These are phyloP conservation scores for Caenorhabditis briggsae DNA, from an alignment of 1,140 invertebrate species.

Conservation along the genomic window DNA sequence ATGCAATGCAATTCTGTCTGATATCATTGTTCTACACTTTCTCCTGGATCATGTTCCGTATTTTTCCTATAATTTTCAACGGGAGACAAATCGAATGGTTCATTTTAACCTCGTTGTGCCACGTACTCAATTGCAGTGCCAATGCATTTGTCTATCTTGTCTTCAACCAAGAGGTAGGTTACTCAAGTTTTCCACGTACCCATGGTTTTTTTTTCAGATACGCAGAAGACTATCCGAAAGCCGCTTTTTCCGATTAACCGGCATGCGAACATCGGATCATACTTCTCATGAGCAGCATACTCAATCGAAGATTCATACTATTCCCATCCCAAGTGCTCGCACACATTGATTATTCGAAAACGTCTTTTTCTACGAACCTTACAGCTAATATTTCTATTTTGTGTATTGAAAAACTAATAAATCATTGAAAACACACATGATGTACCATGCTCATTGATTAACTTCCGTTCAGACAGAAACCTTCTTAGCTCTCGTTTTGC, in stretches of 20 bases:
- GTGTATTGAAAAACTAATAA: too few species aligned
- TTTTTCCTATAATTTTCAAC: neutral
- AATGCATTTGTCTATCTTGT: constrained; percentile 47
- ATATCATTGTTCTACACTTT: constrained; percentile 53
- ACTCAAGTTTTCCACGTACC: too few species aligned
- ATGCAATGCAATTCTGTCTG: constrained; percentile 53
- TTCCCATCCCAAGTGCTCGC: too few species aligned
- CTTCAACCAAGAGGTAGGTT: constrained; percentile 30
- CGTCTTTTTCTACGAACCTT: too few species aligned
- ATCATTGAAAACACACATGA: too few species aligned
- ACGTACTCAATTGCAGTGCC: constrained; percentile 2
- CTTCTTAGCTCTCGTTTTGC: neutral
- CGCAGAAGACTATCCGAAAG: neutral
- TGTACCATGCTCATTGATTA: too few species aligned
- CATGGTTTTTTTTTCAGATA: constrained; percentile 1
- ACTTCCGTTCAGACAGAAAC: too few species aligned
- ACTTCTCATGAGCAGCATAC: neutral
- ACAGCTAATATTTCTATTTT: too few species aligned
- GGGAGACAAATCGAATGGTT: constrained; percentile 7
- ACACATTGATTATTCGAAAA: too few species aligned
- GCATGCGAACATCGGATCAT: neutral
- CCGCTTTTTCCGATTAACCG: neutral
- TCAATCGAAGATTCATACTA: neutral
- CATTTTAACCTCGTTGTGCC: constrained; percentile 5
- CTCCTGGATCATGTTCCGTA: constrained; percentile 32